These are phyloP conservation scores for Sander lucioperca DNA, from an alignment of 2,113 vertebrate genomes.

Conservation along the genomic window DNA sequence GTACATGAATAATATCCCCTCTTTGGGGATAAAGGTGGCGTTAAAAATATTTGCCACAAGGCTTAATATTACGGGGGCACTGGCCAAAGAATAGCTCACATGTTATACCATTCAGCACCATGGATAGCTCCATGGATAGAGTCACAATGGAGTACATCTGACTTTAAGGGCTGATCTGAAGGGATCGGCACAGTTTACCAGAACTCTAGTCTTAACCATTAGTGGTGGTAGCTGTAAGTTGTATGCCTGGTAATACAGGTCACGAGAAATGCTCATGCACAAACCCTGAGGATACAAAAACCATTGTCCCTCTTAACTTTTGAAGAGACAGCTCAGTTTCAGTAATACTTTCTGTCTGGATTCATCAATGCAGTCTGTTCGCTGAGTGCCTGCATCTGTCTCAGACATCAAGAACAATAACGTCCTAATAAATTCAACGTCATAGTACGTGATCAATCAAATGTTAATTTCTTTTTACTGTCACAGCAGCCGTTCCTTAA, in stretches of 20 bases:
- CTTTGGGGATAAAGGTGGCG: too few species aligned
- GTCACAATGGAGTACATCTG: neutral
- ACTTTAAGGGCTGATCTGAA: slow-evolving; percentile 10
- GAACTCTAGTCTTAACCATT: neutral
- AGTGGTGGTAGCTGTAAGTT: slow-evolving; percentile 1
- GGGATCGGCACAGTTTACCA: slow-evolving; percentile 11
- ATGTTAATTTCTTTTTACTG: neutral
- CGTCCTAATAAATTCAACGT: neutral
- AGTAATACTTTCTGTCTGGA: neutral
- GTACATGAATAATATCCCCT: too few species aligned
- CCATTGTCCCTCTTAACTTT: slow-evolving; percentile 34
- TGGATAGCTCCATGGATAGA: slow-evolving; percentile 20
- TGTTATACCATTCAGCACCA: slow-evolving; percentile 22
- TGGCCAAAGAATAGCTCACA: too few species aligned
- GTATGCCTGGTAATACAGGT: slow-evolving; percentile 46
- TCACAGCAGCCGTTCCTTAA: neutral
- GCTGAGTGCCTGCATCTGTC: neutral
- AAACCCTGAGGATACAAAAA: slow-evolving; percentile 53
- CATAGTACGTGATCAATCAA: neutral
- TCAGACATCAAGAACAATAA: neutral
- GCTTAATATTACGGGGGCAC: too few species aligned
- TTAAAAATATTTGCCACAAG: too few species aligned
- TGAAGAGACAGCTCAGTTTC: slow-evolving; percentile 25
- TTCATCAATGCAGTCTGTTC: neutral
- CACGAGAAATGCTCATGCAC: slow-evolving; percentile 34